phyloP scores from a whole-genome alignment of 2,888 invertebrate species.

The Sussaba pulchella region DNA sequence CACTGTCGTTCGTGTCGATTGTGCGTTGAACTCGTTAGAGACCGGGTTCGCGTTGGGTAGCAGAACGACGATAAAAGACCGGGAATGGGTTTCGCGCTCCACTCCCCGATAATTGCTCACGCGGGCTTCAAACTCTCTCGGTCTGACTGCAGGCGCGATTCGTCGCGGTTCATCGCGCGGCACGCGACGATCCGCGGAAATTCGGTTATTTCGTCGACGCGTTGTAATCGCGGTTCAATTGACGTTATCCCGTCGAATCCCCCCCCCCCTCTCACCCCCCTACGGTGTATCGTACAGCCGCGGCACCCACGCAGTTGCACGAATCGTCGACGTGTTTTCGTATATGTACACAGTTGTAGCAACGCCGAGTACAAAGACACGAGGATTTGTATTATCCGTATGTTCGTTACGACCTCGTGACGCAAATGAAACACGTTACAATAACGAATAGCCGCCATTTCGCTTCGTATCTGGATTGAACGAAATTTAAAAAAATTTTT shows the following conservation, averaged over 20 bases:
- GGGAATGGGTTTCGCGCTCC: conserved; percentile 40
- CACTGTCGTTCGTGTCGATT: conserved; percentile 78
- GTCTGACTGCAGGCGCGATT: conserved; percentile 38
- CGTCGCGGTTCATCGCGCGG: conserved; percentile 67
- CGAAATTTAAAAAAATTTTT: no score
- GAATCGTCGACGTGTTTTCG: background rate
- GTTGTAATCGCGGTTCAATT: conserved; percentile 75
- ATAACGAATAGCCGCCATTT: no score
- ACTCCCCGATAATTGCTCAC: conserved; percentile 77
- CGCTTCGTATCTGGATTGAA: no score
- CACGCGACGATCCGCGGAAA: conserved; percentile 73
- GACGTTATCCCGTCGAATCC: conserved; percentile 57
- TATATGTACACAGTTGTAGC: no score
- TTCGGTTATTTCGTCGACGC: conserved; percentile 78
- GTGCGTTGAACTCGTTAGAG: conserved; percentile 74
- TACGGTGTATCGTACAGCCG: conserved; percentile 3
- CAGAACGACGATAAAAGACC: conserved; percentile 34
- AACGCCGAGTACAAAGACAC: no score
- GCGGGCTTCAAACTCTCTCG: conserved; percentile 60
- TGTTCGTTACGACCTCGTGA: no score
- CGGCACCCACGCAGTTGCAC: conserved; percentile 8
- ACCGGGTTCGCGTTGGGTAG: background rate
- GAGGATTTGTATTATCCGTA: no score
- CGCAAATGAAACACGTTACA: no score
- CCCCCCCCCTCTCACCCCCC: conserved; percentile 4